Evolutionary conservation across 2,113 vertebrate species (phyloP).

Genomic region (Catharus bicknelli): DNA sequence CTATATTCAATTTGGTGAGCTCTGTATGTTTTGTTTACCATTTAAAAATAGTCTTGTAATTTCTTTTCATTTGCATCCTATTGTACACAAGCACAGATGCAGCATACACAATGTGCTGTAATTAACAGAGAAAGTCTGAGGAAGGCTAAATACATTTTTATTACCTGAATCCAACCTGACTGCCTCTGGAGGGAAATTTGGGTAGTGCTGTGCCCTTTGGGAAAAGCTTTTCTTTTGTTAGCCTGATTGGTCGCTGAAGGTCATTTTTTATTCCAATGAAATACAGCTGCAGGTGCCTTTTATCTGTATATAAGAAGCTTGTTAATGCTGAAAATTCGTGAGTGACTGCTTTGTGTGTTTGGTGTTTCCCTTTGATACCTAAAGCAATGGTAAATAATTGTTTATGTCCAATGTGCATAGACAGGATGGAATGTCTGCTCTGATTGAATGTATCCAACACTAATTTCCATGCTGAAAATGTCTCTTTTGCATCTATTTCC

Average conservation of each 20-base stretch:
- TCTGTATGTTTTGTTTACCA: not conserved
- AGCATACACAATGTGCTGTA: not conserved
- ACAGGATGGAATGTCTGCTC: not conserved
- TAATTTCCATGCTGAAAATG: slow-evolving; percentile 51
- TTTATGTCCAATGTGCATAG: not conserved
- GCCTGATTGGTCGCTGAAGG: slow-evolving; percentile 22
- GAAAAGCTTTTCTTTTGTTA: slow-evolving; percentile 29
- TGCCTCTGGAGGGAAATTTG: not conserved
- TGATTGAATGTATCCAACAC: not conserved
- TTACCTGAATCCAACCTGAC: slow-evolving; percentile 9
- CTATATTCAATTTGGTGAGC: not conserved
- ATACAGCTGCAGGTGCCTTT: slow-evolving; percentile 38
- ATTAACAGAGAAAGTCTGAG: slow-evolving; percentile 28
- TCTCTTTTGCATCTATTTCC: slow-evolving; percentile 1
- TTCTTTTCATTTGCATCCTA: slow-evolving; percentile 17
- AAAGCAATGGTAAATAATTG: slow-evolving; percentile 50
- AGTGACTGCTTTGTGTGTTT: not conserved
- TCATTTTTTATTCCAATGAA: slow-evolving; percentile 32
- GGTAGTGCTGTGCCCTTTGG: not conserved
- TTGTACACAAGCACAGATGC: not conserved
- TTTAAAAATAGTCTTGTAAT: slow-evolving; percentile 17
- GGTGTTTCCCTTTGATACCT: slow-evolving; percentile 30
- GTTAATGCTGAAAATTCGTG: not conserved
- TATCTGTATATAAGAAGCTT: slow-evolving; percentile 35
- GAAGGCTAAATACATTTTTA: not conserved